Conservation (phyloP, 2,888 invertebrate species). For the Unio delphinus region DNA sequence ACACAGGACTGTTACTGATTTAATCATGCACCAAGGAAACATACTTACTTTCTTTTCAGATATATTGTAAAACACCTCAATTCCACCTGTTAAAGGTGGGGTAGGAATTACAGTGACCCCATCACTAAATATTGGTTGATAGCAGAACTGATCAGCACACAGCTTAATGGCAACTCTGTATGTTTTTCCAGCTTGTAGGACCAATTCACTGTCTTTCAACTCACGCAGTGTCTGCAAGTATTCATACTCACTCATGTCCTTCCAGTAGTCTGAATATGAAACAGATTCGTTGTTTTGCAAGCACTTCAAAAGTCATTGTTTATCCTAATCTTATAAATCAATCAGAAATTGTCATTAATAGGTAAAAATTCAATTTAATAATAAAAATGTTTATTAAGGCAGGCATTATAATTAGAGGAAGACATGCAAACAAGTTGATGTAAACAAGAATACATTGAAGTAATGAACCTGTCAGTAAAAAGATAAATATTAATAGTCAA, state of each 20-base stretch:
- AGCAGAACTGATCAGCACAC: constrained; percentile 29
- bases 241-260: constrained; percentile 13
- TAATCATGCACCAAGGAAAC: too few species aligned
- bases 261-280: constrained; percentile 11
- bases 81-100: constrained; percentile 21
- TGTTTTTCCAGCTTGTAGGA: constrained; percentile 22
- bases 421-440: too few species aligned
- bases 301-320: not conserved
- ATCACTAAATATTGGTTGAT: constrained; percentile 18
- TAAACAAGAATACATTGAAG: too few species aligned
- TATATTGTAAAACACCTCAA: constrained; percentile 9
- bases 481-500: too few species aligned
- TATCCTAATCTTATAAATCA: not conserved
- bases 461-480: too few species aligned
- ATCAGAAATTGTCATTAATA: too few species aligned
- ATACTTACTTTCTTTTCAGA: constrained; percentile 4
- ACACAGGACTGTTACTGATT: too few species aligned
- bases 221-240: constrained; percentile 8
- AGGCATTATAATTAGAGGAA: too few species aligned
- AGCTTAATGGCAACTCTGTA: constrained; percentile 31
- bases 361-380: too few species aligned
- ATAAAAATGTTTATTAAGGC: too few species aligned
- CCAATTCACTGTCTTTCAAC: constrained; percentile 10
- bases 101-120: constrained; percentile 27
- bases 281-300: not conserved